A percentile compares a stretch with the other conserved stretches of the same genome.
phyloP scores from a whole-genome alignment of 1,140 invertebrate species.

The Subanguina moxae region DNA sequence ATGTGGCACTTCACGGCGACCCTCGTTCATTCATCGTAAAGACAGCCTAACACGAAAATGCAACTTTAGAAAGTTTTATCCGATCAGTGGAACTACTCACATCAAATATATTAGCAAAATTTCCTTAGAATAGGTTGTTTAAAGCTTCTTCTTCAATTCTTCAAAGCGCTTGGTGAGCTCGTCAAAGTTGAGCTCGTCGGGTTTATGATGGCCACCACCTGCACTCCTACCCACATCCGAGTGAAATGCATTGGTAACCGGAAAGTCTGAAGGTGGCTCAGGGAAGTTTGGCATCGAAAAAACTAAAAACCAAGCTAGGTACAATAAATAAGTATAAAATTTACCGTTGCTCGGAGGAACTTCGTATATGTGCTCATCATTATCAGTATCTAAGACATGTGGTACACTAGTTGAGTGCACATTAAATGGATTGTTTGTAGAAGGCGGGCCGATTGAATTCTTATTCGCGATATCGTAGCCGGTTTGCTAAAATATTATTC shows the following conservation, averaged over 20 bases:
- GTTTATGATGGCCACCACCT: neutral
- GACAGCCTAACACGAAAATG: too few species aligned
- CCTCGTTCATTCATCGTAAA: too few species aligned
- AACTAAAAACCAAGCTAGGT: neutral
- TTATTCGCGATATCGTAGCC: neutral
- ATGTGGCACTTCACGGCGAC: too few species aligned
- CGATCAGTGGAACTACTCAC: too few species aligned
- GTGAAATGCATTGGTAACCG: neutral
- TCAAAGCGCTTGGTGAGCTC: slow-evolving; percentile 36
- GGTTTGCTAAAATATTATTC: too few species aligned
- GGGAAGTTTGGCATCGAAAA: slow-evolving; percentile 47
- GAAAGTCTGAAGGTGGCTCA: slow-evolving; percentile 45
- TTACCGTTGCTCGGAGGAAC: slow-evolving; percentile 25
- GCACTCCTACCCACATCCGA: neutral
- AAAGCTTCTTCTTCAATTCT: slow-evolving; percentile 33
- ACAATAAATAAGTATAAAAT: neutral
- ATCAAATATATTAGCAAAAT: too few species aligned
- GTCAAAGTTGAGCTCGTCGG: slow-evolving; percentile 37
- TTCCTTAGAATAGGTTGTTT: neutral
- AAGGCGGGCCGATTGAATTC: neutral
- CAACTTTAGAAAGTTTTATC: too few species aligned
- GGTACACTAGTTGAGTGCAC: neutral
- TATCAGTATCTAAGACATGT: neutral
- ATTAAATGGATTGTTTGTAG: neutral
- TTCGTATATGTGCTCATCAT: slow-evolving; percentile 48